Evolutionary conservation across 2,888 invertebrate genomes (phyloP).

Genomic region (Chloroclystis v-ata): DNA sequence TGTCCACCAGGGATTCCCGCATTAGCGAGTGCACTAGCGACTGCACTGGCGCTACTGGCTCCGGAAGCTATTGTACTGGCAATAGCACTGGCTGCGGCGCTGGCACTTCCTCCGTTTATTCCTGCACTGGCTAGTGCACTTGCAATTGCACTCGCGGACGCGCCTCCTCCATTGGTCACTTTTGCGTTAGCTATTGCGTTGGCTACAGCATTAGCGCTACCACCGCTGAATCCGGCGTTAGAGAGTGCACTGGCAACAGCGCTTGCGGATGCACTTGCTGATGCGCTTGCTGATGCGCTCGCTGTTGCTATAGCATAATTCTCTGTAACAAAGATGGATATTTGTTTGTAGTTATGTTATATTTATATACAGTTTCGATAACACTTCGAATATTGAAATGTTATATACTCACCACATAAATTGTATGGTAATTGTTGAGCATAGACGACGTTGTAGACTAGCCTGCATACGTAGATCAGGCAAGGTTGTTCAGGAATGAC

Average conservation of each 20-base stretch:
- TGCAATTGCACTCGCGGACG: not conserved
- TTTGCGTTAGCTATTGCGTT: not conserved
- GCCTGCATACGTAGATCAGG: constrained; percentile 47
- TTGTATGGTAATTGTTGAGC: constrained; percentile 34
- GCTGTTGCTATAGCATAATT: not conserved
- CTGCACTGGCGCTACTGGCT: not conserved
- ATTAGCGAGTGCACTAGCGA: constrained; percentile 1
- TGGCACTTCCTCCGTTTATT: not conserved
- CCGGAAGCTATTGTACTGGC: not conserved
- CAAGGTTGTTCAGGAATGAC: constrained; percentile 42
- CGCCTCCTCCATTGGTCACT: not conserved
- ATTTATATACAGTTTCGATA: no score
- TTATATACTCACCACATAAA: constrained; percentile 4
- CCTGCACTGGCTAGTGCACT: not conserved
- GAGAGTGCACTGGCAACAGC: constrained; percentile 2
- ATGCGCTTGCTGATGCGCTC: not conserved
- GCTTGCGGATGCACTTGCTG: constrained; percentile 1
- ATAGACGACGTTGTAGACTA: constrained; percentile 62
- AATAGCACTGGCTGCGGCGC: not conserved
- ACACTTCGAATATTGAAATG: not conserved
- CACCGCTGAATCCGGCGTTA: not conserved
- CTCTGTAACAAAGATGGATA: no score
- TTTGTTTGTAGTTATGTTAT: no score
- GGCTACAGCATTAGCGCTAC: not conserved
- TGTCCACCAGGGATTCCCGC: not conserved